Evolutionary conservation across 1,140 invertebrate genomes (phyloP).

Genomic region (Centruroides vittatus): DNA sequence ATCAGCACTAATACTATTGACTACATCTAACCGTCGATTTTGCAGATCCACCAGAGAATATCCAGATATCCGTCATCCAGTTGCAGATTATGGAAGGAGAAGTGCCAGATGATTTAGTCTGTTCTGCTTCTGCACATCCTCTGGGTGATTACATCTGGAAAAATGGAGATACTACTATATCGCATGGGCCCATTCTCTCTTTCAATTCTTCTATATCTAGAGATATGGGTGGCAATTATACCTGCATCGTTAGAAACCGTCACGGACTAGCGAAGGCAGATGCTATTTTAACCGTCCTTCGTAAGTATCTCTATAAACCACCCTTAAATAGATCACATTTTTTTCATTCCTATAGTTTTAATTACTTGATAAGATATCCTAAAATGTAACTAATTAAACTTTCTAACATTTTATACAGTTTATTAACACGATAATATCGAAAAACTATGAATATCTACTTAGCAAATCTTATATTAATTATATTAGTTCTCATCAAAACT

Average conservation of each 20-base stretch:
- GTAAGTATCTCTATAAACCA: constrained; percentile 39
- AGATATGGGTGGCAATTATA: constrained; percentile 48
- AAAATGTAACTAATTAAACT: too few relatives aligned
- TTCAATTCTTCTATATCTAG: constrained; percentile 41
- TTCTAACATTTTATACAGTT: too few relatives aligned
- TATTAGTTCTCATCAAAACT: too few relatives aligned
- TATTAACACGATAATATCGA: too few relatives aligned
- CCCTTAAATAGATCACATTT: too few relatives aligned
- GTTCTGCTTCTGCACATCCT: constrained; percentile 57
- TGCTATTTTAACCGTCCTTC: constrained; percentile 57
- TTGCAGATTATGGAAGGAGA: constrained; percentile 62
- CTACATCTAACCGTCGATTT: constrained; percentile 6
- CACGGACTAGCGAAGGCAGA: constrained; percentile 50
- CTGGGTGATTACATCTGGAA: constrained; percentile 22
- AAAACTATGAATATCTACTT: too few relatives aligned
- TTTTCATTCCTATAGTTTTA: too few relatives aligned
- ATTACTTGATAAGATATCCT: too few relatives aligned
- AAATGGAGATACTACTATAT: constrained; percentile 4
- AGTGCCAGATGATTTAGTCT: constrained; percentile 52
- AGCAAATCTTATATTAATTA: too few relatives aligned
- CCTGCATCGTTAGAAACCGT: constrained; percentile 58
- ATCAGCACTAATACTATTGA: background rate
- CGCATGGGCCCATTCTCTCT: constrained; percentile 13
- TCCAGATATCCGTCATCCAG: constrained; percentile 51
- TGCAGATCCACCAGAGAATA: constrained; percentile 71